These are phyloP conservation scores for Drosophila robusta DNA, from an alignment of 2,888 invertebrate genomes.

Conservation along the genomic window DNA sequence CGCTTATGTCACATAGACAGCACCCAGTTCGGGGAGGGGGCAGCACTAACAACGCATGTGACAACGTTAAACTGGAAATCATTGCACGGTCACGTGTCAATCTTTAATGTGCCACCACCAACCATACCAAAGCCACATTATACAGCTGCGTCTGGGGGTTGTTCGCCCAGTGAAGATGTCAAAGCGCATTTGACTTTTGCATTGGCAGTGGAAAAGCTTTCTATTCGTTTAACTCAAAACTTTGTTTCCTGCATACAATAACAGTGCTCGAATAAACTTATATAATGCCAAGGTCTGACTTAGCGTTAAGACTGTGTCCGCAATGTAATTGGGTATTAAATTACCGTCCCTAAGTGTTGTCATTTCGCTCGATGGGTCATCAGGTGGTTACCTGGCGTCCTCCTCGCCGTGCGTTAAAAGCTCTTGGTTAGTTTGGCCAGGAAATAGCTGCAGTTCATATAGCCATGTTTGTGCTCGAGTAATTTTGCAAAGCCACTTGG, in stretches of 20 bases:
- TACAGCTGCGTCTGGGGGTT: constrained; percentile 16
- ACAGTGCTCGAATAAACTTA: constrained; percentile 56
- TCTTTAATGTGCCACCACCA: constrained; percentile 68
- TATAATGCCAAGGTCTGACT: constrained; percentile 39
- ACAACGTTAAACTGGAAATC: constrained; percentile 82
- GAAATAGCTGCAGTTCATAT: constrained; percentile 41
- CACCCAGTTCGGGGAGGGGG: constrained; percentile 7
- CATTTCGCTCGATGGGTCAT: constrained; percentile 42
- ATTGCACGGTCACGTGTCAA: constrained; percentile 85
- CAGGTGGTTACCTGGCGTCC: constrained; percentile 47
- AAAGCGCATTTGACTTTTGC: constrained; percentile 70
- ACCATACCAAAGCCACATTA: constrained; percentile 3
- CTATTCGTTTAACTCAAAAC: constrained; percentile 10
- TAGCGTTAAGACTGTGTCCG: constrained; percentile 15
- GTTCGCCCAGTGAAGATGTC: constrained; percentile 59
- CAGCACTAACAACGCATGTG: constrained; percentile 64
- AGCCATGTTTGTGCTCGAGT: constrained; percentile 7
- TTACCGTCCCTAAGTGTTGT: constrained; percentile 50
- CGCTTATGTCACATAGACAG: constrained; percentile 53
- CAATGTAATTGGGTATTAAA: constrained; percentile 38
- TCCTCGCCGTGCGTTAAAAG: constrained; percentile 14
- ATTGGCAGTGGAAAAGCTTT: constrained; percentile 23
- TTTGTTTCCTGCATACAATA: constrained; percentile 54
- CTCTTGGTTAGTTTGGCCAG: constrained; percentile 10
- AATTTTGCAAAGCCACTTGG: constrained; percentile 13